Percentiles rank a stretch among this genome's conserved stretches.
These are phyloP conservation scores for Sympetrum striolatum DNA, from an alignment of 2,888 invertebrate species.

Conservation along the genomic window DNA sequence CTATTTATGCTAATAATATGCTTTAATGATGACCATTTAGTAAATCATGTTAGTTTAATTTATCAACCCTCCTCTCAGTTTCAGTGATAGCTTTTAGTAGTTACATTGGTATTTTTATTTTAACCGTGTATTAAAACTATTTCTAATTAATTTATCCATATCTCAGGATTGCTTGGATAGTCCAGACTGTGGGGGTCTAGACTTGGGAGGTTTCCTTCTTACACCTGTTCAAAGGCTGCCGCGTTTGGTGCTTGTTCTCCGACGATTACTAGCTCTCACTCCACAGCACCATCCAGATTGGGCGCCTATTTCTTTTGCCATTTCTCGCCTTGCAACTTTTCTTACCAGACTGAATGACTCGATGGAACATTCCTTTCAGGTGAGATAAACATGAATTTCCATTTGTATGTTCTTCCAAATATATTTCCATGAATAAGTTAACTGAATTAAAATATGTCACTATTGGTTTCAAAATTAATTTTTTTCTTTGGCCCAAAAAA, in stretches of 20 bases:
- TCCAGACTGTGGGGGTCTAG: slow-evolving; percentile 55
- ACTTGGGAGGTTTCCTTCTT: slow-evolving; percentile 58
- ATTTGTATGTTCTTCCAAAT: not conserved
- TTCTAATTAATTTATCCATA: not conserved
- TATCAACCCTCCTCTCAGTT: too few species aligned
- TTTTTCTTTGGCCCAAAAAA: too few species aligned
- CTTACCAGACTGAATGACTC: slow-evolving; percentile 58
- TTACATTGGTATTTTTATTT: too few species aligned
- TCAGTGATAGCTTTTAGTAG: too few species aligned
- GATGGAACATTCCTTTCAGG: slow-evolving; percentile 58
- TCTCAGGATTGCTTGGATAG: slow-evolving; percentile 53
- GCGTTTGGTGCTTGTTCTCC: slow-evolving; percentile 59
- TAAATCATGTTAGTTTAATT: too few species aligned
- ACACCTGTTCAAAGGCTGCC: slow-evolving; percentile 60
- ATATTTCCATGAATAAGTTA: too few species aligned
- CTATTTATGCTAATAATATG: too few species aligned
- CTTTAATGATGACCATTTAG: too few species aligned
- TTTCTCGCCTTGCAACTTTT: slow-evolving; percentile 57
- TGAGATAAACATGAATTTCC: slow-evolving; percentile 44
- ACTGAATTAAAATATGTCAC: too few species aligned
- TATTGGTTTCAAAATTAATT: too few species aligned
- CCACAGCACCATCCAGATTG: slow-evolving; percentile 57
- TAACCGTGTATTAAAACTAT: too few species aligned
- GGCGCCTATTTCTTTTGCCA: slow-evolving; percentile 56
- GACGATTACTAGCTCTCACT: slow-evolving; percentile 58